A percentile compares a stretch with the other conserved stretches of the same genome.
These are phyloP conservation scores for Siniperca obscura DNA, from an alignment of 2,797 vertebrate genomes.

Conservation along the genomic window DNA sequence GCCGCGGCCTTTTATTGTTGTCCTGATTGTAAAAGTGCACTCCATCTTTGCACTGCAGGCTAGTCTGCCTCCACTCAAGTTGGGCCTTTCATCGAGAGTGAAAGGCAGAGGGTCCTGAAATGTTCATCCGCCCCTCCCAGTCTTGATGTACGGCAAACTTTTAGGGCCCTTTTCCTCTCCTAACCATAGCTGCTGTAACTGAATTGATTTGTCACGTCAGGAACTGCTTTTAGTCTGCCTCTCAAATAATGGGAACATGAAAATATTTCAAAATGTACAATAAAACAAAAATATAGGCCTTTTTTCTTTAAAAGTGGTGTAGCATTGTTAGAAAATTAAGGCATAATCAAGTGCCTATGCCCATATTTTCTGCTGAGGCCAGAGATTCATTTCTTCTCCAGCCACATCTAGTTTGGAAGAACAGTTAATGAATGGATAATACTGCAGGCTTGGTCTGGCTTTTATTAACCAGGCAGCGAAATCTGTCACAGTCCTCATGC, in stretches of 20 bases:
- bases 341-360: background rate
- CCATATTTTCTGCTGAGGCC: conserved; percentile 24
- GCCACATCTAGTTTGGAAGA: conserved; percentile 49
- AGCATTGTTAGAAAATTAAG: background rate
- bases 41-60: conserved; percentile 72
- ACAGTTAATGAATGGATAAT: conserved; percentile 69
- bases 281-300: background rate
- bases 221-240: conserved; percentile 6
- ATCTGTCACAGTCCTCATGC: conserved; percentile 65
- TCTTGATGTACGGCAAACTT: conserved; percentile 37
- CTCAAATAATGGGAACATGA: background rate
- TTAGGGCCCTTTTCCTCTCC: conserved; percentile 21
- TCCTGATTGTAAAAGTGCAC: conserved; percentile 76
- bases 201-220: conserved; percentile 42
- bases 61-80: conserved; percentile 71
- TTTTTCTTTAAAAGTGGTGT: background rate
- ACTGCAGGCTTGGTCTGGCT: conserved; percentile 46
- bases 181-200: conserved; percentile 3
- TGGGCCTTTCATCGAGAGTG: conserved; percentile 70
- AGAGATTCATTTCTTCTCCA: conserved; percentile 45
- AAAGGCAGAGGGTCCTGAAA: conserved; percentile 69
- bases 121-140: conserved; percentile 35
- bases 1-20: conserved; percentile 68
- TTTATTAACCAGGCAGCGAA: conserved; percentile 68
- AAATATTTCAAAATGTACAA: conserved; percentile 17